Conservation (phyloP, 2,888 invertebrate species). For the Pseudococcus viburni region DNA sequence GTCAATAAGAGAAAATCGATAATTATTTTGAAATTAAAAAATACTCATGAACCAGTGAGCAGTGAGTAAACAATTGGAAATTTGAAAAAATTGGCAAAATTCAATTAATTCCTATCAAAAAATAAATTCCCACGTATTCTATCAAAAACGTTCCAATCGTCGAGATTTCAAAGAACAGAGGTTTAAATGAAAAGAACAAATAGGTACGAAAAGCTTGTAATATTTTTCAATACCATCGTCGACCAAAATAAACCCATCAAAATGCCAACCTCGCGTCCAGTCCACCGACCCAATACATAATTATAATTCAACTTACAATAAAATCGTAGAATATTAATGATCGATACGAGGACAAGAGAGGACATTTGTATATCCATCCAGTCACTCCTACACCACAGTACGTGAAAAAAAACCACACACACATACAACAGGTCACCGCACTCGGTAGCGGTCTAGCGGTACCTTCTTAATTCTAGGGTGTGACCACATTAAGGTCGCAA, state of each 20-base stretch:
- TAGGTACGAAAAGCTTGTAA: background rate
- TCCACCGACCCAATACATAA: slow-evolving; percentile 1
- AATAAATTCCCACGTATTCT: too few species aligned
- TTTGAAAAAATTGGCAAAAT: too few species aligned
- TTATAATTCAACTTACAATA: slow-evolving; percentile 17
- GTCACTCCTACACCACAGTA: background rate
- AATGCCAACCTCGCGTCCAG: background rate
- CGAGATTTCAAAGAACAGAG: too few species aligned
- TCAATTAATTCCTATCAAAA: too few species aligned
- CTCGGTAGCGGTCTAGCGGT: background rate
- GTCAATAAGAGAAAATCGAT: too few species aligned
- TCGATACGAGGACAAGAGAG: background rate
- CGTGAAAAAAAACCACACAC: background rate
- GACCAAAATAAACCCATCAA: background rate
- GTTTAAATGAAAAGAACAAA: too few species aligned
- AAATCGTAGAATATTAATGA: background rate
- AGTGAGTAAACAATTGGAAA: too few species aligned
- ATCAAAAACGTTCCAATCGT: too few species aligned
- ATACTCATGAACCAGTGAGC: too few species aligned
- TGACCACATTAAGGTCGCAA: slow-evolving; percentile 8
- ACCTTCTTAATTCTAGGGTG: slow-evolving; percentile 17
- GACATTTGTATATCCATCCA: background rate
- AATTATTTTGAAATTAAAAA: too few species aligned
- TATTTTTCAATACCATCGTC: background rate
- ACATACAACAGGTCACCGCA: background rate